These are phyloP conservation scores for Sebastes taczanowskii DNA, from an alignment of 2,797 vertebrate genomes.

Conservation along the genomic window DNA sequence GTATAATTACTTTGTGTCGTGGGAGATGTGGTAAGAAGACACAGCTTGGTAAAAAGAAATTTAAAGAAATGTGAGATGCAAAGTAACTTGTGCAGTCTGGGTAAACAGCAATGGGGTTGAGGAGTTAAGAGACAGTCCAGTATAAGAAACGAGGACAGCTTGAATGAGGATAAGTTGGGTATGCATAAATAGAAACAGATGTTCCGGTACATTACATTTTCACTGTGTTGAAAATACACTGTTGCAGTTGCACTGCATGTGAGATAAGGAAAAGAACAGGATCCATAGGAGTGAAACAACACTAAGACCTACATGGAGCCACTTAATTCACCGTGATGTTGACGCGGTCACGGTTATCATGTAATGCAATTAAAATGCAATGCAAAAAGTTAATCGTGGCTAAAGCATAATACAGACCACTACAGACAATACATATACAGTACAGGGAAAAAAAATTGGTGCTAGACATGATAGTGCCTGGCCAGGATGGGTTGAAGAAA, in stretches of 20 bases:
- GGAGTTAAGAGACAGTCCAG: neutral
- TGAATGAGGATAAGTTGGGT: neutral
- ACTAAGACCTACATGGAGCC: neutral
- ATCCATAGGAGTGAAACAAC: neutral
- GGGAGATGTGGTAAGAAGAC: neutral
- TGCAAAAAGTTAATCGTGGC: neutral
- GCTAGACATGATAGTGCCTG: neutral
- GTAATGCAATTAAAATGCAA: neutral
- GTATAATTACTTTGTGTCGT: neutral
- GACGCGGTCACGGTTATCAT: neutral
- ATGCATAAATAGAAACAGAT: neutral
- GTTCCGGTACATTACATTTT: neutral
- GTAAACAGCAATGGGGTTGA: neutral
- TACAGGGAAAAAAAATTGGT: no score
- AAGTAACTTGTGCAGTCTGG: neutral
- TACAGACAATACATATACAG: neutral
- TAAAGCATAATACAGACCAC: neutral
- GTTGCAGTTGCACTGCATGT: neutral
- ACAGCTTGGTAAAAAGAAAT: neutral
- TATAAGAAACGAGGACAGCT: neutral
- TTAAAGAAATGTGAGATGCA: neutral
- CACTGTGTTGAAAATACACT: neutral
- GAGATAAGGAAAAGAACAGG: neutral
- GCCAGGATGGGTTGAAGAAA: neutral
- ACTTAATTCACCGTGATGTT: neutral